Conservation (phyloP, 2,888 invertebrate genomes). For the Drosophila kuntzei region DNA sequence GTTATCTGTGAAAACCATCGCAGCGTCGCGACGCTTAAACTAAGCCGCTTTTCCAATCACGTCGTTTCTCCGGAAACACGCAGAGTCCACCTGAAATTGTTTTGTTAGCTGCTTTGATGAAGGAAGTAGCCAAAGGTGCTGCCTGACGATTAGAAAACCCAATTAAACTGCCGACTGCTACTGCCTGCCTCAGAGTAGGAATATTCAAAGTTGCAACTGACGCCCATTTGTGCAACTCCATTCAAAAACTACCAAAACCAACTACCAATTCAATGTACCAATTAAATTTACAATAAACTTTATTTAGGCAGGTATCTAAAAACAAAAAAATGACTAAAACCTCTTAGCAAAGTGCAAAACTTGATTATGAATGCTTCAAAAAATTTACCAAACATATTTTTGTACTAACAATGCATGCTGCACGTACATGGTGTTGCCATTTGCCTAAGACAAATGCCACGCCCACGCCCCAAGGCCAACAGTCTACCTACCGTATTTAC, state of each 20-base stretch:
- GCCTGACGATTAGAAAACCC: slow-evolving; percentile 52
- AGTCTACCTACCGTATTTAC: slow-evolving; percentile 10
- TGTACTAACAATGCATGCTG: background rate
- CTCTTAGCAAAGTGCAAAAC: slow-evolving; percentile 53
- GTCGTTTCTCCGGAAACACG: background rate
- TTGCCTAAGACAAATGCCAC: slow-evolving; percentile 4
- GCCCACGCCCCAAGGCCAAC: background rate
- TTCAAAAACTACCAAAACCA: slow-evolving; percentile 7
- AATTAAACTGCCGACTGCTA: slow-evolving; percentile 61
- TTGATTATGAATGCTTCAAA: slow-evolving; percentile 38
- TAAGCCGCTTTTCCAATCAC: slow-evolving; percentile 49
- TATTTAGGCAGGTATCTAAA: slow-evolving; percentile 31
- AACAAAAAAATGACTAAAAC: slow-evolving; percentile 35
- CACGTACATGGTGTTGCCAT: slow-evolving; percentile 23
- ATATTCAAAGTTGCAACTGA: slow-evolving; percentile 12
- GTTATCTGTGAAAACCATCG: slow-evolving; percentile 22
- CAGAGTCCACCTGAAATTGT: background rate
- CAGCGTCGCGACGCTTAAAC: slow-evolving; percentile 37
- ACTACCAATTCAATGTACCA: slow-evolving; percentile 61
- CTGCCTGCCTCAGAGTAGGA: too few relatives aligned
- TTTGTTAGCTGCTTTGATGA: slow-evolving; percentile 34
- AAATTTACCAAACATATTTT: slow-evolving; percentile 12
- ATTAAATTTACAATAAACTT: slow-evolving; percentile 64
- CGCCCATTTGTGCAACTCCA: background rate
- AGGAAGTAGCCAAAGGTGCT: slow-evolving; percentile 23